phyloP scores from a whole-genome alignment of 2,797 vertebrate genomes.

The Aulostomus chinensis region DNA sequence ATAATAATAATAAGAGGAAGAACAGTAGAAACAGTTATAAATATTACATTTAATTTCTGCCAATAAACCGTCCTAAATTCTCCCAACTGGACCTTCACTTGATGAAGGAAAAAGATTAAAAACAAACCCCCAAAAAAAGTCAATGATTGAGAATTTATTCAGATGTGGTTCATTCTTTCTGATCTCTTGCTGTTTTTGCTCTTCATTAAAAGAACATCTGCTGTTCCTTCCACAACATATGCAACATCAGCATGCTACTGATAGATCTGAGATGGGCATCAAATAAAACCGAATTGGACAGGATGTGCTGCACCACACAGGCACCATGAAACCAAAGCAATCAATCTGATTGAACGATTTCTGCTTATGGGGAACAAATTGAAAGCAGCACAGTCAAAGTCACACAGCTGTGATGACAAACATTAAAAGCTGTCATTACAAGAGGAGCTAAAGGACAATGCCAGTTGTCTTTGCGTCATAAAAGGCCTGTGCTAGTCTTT shows the following conservation, averaged over 20 bases:
- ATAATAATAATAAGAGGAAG: too few species aligned
- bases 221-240: too few species aligned
- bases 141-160: too few species aligned
- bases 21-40: too few species aligned
- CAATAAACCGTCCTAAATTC: too few species aligned
- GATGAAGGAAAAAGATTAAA: too few species aligned
- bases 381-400: constrained; percentile 15
- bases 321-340: constrained; percentile 36
- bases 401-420: constrained; percentile 25
- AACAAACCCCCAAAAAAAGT: too few species aligned
- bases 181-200: constrained; percentile 44
- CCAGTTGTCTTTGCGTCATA: too few species aligned
- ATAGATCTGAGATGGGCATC: constrained; percentile 48
- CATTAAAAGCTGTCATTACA: constrained; percentile 19
- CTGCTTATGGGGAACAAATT: constrained; percentile 16
- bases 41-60: too few species aligned
- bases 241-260: constrained; percentile 19
- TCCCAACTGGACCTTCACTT: too few species aligned
- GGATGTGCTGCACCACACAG: constrained; percentile 33
- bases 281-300: too few species aligned
- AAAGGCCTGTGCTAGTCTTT: constrained; percentile 1
- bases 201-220: constrained; percentile 56
- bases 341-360: constrained; percentile 41
- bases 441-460: constrained; percentile 13
- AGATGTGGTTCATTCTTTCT: background rate